Conservation (phyloP, 2,797 vertebrate genomes). For the Gobionotothen gibberifrons region DNA sequence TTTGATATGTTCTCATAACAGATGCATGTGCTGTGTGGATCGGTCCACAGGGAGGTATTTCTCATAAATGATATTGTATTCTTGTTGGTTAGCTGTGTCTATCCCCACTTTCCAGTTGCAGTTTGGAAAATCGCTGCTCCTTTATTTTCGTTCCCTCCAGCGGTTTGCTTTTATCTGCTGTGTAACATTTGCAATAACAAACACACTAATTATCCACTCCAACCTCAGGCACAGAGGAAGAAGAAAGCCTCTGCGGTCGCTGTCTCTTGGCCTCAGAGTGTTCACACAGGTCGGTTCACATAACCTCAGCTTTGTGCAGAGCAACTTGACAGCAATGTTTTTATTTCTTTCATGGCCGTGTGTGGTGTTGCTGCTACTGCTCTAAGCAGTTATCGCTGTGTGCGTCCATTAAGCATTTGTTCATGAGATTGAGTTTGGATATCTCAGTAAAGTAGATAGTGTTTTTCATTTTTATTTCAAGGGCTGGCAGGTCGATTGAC, state of each 20-base stretch:
- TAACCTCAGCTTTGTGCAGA: slow-evolving; percentile 64
- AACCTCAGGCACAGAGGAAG: slow-evolving; percentile 55
- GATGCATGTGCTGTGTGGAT: slow-evolving; percentile 1
- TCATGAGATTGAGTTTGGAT: slow-evolving; percentile 4
- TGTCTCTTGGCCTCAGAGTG: slow-evolving; percentile 45
- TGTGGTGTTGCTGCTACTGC: slow-evolving; percentile 4
- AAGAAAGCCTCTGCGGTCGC: slow-evolving; percentile 65
- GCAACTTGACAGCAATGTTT: slow-evolving; percentile 44
- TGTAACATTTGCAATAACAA: slow-evolving; percentile 68
- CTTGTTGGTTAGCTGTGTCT: slow-evolving; percentile 23
- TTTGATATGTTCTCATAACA: slow-evolving; percentile 18
- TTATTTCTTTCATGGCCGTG: slow-evolving; percentile 23
- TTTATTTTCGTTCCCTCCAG: slow-evolving; percentile 40
- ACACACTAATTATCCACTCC: slow-evolving; percentile 66
- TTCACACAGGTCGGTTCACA: slow-evolving; percentile 71
- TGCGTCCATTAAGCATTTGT: slow-evolving; percentile 28
- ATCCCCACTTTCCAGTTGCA: slow-evolving; percentile 17
- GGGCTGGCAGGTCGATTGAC: slow-evolving; percentile 9
- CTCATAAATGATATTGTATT: slow-evolving; percentile 23
- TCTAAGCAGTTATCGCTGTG: slow-evolving; percentile 15
- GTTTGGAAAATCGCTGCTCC: slow-evolving; percentile 45
- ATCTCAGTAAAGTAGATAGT: slow-evolving; percentile 7
- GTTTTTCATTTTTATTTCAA: background rate
- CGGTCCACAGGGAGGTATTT: slow-evolving; percentile 23
- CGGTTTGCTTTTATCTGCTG: slow-evolving; percentile 65